These are phyloP conservation scores for Dioctria linearis DNA, from an alignment of 2,888 invertebrate species.

Conservation along the genomic window DNA sequence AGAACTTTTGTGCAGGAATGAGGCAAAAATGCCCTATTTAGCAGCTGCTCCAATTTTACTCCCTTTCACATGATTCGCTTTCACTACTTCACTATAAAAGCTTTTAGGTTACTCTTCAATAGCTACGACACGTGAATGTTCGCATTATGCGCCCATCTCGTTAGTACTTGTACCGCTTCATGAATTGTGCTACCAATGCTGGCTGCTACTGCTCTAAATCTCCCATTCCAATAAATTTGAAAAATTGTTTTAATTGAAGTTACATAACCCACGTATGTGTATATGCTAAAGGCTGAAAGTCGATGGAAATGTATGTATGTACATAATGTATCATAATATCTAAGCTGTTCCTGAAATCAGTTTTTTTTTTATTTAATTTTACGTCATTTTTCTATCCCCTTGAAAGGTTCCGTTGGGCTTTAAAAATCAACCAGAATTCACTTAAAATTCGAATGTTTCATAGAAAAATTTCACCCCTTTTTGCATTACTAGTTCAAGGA, in stretches of 20 bases:
- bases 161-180: not conserved
- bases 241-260: conserved; percentile 40
- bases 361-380: too few relatives aligned
- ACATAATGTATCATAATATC: not conserved
- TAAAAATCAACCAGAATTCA: not conserved
- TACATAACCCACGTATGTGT: conserved; percentile 32
- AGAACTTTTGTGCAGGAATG: not conserved
- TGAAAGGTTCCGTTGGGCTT: not conserved
- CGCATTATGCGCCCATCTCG: conserved; percentile 31
- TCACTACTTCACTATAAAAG: conserved; percentile 39
- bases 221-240: not conserved
- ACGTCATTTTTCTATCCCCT: not conserved
- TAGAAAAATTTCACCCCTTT: conserved; percentile 36
- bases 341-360: too few relatives aligned
- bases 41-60: conserved; percentile 38
- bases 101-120: conserved; percentile 25
- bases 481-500: conserved; percentile 53
- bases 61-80: conserved; percentile 51
- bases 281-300: not conserved
- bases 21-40: conserved; percentile 8
- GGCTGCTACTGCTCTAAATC: not conserved
- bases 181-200: not conserved
- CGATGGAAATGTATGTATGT: too few relatives aligned
- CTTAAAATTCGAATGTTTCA: not conserved
- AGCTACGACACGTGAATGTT: conserved; percentile 36